Base-by-base conservation (phyloP, 2,888 invertebrate genomes). In the Ethmia dodecea region DNA sequence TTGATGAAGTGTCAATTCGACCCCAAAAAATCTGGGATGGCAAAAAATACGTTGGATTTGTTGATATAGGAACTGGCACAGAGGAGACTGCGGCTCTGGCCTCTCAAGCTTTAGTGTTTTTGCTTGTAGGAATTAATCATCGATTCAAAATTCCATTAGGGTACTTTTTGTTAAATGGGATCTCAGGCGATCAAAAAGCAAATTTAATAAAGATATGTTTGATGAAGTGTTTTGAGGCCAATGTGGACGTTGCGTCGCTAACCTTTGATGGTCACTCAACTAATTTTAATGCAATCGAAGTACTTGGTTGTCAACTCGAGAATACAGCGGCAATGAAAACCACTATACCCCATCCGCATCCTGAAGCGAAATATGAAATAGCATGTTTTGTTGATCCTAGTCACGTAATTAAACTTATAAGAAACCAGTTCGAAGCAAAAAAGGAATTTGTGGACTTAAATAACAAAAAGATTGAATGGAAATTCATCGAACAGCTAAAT, bases 61-160 rank as follows among this genome's bases (percentile, higher is more conserved):
- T n/a, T n/a, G n/a, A n/a, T n/a, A 34, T 50, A n/a, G 50, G 49
- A 8, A 26, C 35, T 13, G 37, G 37, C 10, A 20, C 11, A 29
- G 16, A 11, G 13, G 32, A 11, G 9, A 10, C 10, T 14, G 6
- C 12, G 5, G 30, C 29, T 22, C 14, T 18, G 13, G 43, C 39
- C 26, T 31, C 36, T 8, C 35, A 48, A 33, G 55, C 51, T 6
- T 40, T 54, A 31, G 52, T 52, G 8, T 55, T 60, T 35, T 40
- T 60, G 30, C 15, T 59, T 3, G 49, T 49, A n/a, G 39, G 40
- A 9, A 28, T 56, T 4, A 58, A 56, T 40, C 46, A 45, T 30
- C 33, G 27, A 0, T 59, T 57, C 56, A 58, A 59, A 47, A 35
- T 61, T n/a, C 61, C 58, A 13, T 20, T 61, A 13, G 56, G 42